Conservation (phyloP, 2,113 vertebrate genomes). For the Steatornis caripensis region DNA sequence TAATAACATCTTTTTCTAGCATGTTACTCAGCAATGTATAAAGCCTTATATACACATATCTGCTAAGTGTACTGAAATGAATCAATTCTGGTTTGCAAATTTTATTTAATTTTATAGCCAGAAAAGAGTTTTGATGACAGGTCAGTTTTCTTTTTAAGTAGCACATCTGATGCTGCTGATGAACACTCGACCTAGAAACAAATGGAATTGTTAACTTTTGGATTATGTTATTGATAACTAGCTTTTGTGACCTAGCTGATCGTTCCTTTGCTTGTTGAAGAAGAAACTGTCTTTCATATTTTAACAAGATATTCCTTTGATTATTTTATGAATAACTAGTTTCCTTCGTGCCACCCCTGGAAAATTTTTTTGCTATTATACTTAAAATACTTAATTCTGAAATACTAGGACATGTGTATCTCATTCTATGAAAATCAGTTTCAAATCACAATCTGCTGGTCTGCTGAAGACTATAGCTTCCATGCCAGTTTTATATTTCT, state of each 20-base stretch:
- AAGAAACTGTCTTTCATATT: background rate
- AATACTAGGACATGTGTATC: background rate
- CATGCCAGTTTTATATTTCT: background rate
- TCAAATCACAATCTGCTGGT: background rate
- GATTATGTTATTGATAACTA: background rate
- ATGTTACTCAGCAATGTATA: background rate
- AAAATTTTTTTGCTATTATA: background rate
- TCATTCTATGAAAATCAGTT: background rate
- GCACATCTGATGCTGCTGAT: background rate
- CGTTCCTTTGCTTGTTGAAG: background rate
- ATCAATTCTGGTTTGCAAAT: background rate
- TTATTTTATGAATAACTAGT: background rate
- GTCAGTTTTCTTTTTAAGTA: background rate
- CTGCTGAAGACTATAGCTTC: background rate
- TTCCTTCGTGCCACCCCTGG: background rate
- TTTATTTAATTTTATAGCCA: background rate
- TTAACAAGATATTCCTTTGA: background rate
- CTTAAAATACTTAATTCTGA: background rate
- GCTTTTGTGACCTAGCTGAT: background rate
- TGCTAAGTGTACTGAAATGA: background rate
- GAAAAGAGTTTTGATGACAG: background rate
- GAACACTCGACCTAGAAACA: background rate
- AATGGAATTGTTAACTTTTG: background rate
- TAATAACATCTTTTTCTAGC: background rate
- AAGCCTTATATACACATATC: background rate